phyloP scores from a whole-genome alignment of 2,113 vertebrate species.

The Calidris pugnax region DNA sequence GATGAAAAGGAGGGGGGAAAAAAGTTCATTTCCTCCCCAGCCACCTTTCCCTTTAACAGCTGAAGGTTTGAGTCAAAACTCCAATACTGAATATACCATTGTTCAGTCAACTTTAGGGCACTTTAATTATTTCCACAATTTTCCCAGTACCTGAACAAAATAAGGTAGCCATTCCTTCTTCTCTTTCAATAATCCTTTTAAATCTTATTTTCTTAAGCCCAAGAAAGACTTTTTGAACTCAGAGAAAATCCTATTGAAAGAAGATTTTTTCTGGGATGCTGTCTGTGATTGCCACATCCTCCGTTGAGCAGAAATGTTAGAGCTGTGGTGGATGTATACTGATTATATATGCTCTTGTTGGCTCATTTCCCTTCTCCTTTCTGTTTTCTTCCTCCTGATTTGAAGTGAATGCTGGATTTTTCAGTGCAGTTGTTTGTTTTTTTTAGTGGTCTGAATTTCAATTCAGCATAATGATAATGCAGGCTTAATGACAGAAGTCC shows the following conservation, averaged over 20 bases:
- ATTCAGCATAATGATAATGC: background rate
- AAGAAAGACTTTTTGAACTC: background rate
- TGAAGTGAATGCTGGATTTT: constrained; percentile 6
- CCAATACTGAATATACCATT: background rate
- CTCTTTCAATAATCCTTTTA: constrained; percentile 1
- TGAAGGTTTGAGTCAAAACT: background rate
- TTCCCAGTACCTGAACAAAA: background rate
- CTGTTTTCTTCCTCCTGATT: constrained; percentile 1
- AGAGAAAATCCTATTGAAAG: background rate
- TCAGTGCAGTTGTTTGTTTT: background rate
- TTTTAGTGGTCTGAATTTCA: background rate
- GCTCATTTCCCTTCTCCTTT: constrained; percentile 18
- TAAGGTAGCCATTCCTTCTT: background rate
- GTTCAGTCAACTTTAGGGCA: background rate
- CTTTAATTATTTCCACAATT: background rate
- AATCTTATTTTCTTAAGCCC: constrained; percentile 2
- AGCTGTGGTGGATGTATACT: background rate
- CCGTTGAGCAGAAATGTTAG: background rate
- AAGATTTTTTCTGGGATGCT: constrained; percentile 17
- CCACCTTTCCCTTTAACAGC: background rate
- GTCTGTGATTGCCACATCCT: background rate
- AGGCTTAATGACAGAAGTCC: background rate
- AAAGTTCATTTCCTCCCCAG: background rate
- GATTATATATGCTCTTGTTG: background rate
- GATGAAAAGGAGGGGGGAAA: background rate